Evolutionary conservation across 2,888 invertebrate genomes (phyloP).

Genomic region (Enchytraeus crypticus): DNA sequence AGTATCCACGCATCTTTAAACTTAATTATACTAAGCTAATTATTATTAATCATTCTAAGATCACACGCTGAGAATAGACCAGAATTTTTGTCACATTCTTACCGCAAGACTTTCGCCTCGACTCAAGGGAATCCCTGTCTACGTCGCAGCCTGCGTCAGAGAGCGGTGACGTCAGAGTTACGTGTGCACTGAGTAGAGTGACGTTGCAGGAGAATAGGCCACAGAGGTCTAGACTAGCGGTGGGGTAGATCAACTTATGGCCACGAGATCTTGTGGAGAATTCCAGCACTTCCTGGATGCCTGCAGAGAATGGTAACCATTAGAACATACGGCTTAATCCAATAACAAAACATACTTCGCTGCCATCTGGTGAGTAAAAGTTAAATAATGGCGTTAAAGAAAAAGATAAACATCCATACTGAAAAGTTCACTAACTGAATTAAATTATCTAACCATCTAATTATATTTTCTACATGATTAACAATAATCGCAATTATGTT

Average conservation of each 20-base stretch:
- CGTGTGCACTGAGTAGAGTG: conserved; percentile 49
- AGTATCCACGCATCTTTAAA: background rate
- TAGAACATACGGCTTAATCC: no score
- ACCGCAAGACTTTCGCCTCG: conserved; percentile 75
- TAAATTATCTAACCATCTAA: no score
- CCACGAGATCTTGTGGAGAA: conserved; percentile 8
- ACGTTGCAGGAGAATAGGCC: conserved; percentile 48
- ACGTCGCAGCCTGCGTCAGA: conserved; percentile 93
- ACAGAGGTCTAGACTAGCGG: conserved; percentile 55
- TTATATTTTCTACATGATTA: no score
- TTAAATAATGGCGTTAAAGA: no score
- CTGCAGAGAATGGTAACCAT: no score
- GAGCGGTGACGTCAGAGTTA: conserved; percentile 69
- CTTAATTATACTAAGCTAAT: background rate
- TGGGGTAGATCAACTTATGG: conserved; percentile 68
- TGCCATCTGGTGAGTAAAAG: no score
- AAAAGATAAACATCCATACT: no score
- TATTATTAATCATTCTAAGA: background rate
- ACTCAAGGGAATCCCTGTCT: conserved; percentile 78
- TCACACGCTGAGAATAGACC: no score
- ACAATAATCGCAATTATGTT: no score
- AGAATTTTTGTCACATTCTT: no score
- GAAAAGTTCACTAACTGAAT: no score
- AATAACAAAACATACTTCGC: no score
- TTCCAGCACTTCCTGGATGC: conserved; percentile 8